Conservation (phyloP, 1,140 invertebrate genomes). For the Drosophila baimaii region DNA sequence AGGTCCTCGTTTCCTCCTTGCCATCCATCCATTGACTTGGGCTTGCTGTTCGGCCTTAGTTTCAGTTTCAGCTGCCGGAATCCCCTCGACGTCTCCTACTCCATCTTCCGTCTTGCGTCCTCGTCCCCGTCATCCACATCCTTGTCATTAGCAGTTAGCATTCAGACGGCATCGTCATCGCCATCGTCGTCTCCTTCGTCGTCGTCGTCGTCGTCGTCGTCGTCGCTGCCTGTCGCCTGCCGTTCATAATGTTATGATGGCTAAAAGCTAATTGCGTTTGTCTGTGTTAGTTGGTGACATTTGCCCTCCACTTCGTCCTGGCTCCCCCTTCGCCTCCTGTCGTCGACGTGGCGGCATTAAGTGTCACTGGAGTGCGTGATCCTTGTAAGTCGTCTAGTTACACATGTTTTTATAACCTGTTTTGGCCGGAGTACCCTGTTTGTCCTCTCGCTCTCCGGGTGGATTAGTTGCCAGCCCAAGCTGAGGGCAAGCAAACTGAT, state of each 20-base stretch:
- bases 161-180: constrained; percentile 49
- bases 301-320: constrained; percentile 41
- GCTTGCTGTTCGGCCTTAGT: constrained; percentile 36
- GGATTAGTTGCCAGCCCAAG: constrained; percentile 36
- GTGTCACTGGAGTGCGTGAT: constrained; percentile 82
- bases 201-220: constrained; percentile 16
- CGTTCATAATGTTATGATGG: constrained; percentile 82
- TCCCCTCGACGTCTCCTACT: constrained; percentile 7
- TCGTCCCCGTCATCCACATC: constrained; percentile 36
- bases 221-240: constrained; percentile 62
- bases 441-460: constrained; percentile 24
- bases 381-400: constrained; percentile 81
- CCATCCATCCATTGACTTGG: constrained; percentile 27
- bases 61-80: constrained; percentile 18
- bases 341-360: constrained; percentile 66
- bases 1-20: constrained; percentile 23
- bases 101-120: constrained; percentile 2
- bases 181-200: constrained; percentile 17
- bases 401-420: constrained; percentile 80
- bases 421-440: constrained; percentile 45
- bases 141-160: constrained; percentile 76
- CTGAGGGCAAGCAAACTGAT: constrained; percentile 14
- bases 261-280: constrained; percentile 82
- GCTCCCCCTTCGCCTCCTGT: too few relatives aligned
- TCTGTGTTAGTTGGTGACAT: constrained; percentile 72